Conservation (phyloP, 1,140 invertebrate species). For the Bradysia coprophila region DNA sequence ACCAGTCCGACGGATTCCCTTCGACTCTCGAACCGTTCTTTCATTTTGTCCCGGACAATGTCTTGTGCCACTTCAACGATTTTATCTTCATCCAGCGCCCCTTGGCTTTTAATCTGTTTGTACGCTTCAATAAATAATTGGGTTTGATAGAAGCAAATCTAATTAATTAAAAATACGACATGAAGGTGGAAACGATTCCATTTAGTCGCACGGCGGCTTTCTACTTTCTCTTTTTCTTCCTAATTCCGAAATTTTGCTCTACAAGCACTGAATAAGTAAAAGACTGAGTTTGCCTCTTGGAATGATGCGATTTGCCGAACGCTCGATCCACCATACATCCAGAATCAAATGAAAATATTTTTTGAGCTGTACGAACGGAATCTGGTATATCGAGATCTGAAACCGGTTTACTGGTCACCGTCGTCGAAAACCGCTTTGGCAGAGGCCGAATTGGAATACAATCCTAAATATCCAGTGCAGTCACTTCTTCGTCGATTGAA, state of each 20-base stretch:
- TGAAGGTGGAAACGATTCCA: slow-evolving; percentile 32
- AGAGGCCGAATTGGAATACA: slow-evolving; percentile 94
- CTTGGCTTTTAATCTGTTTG: slow-evolving; percentile 28
- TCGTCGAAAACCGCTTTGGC: slow-evolving; percentile 86
- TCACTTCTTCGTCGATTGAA: slow-evolving; percentile 44
- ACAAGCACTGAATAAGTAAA: slow-evolving; percentile 56
- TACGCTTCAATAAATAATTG: slow-evolving; percentile 39
- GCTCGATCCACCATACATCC: slow-evolving; percentile 54
- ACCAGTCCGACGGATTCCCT: too few species aligned
- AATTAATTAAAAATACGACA: slow-evolving; percentile 42
- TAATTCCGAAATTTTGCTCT: slow-evolving; percentile 66
- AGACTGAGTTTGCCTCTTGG: slow-evolving; percentile 68
- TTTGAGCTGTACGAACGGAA: slow-evolving; percentile 64
- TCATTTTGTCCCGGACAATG: too few species aligned
- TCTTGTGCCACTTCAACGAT: slow-evolving; percentile 26
- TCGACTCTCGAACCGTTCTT: too few species aligned
- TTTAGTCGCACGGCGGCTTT: too few species aligned
- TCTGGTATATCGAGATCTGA: slow-evolving; percentile 69
- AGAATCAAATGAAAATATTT: slow-evolving; percentile 66
- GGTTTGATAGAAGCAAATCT: slow-evolving; percentile 27
- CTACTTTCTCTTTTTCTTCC: too few species aligned
- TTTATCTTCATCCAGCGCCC: slow-evolving; percentile 25
- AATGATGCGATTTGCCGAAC: slow-evolving; percentile 82
- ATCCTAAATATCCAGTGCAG: slow-evolving; percentile 56
- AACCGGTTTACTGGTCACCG: slow-evolving; percentile 96